Evolutionary conservation across 1,140 invertebrate genomes (phyloP), one percentile per base, ranked within the genome.

Genomic region (Rhyzopertha dominica): DNA sequence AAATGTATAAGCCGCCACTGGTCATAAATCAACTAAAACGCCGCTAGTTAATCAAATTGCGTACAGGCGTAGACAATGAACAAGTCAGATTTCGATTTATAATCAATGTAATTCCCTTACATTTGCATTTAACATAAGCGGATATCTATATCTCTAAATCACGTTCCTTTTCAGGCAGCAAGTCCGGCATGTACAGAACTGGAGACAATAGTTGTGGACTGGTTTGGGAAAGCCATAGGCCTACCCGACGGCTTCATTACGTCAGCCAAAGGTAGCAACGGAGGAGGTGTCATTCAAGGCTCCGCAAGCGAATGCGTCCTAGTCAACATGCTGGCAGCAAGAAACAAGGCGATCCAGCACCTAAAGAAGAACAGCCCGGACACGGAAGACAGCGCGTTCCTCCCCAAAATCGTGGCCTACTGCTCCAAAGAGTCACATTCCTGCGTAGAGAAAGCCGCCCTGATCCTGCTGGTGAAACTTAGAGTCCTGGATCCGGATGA

Each of bases 181-280:
- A 94, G 91, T 58, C 95, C 95, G 5, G 90, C 91, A 2, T 96
- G 93, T 59, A 98, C 95, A 0, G 95, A 98, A 70, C 67, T 99
- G 45, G 95, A 99, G 75, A 95, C 93, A 48, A 81, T 95, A 10
- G 89, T 95, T 22, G 90, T 96, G 84, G 95, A 99, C 70, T 99
- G 96, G 96, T 72, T 98, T 26, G 94, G 87, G 2, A 90, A 95
- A 72, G 86, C 95, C 73, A 80, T 98, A 1, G 82, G 87, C 4
- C 75, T 98, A 13, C 95, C 95, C 0, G 80, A 88, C 1, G 80
- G 85, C 26, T 96, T 96, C 67, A 76, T 97, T 0, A 84, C 90
- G 51, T 72, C 79, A 45, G 75, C 77, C 49, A 77, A 80, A 22
- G 78, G 78, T 17, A 84, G 86, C 40, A 74, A 73, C 10, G 88